Conservation (phyloP, 2,888 invertebrate genomes). For the Parnassius mnemosyne region DNA sequence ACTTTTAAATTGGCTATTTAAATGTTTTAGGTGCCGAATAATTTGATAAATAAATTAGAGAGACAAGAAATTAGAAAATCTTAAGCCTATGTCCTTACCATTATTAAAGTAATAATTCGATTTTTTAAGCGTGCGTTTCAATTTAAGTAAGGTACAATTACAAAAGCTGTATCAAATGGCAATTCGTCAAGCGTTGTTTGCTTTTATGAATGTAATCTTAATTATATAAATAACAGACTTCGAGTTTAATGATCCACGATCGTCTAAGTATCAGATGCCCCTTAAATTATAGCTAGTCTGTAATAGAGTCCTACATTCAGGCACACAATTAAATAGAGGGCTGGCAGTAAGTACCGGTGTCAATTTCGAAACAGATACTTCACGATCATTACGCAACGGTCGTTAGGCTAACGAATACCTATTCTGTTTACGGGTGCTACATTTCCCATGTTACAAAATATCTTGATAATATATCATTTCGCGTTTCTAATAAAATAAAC, state of each 20-base stretch:
- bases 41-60: too few species aligned
- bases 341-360: slow-evolving; percentile 59
- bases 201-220: slow-evolving; percentile 13
- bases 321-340: slow-evolving; percentile 59
- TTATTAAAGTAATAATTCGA: background rate
- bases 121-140: slow-evolving; percentile 10
- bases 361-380: slow-evolving; percentile 51
- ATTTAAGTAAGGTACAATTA: background rate
- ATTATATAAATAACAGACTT: slow-evolving; percentile 27
- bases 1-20: too few species aligned
- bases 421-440: slow-evolving; percentile 33
- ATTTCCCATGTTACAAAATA: slow-evolving; percentile 4
- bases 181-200: slow-evolving; percentile 14
- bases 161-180: slow-evolving; percentile 14
- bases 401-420: slow-evolving; percentile 61
- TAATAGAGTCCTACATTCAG: slow-evolving; percentile 46
- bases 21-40: too few species aligned
- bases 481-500: too few species aligned
- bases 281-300: slow-evolving; percentile 50
- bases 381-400: slow-evolving; percentile 47
- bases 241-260: slow-evolving; percentile 25
- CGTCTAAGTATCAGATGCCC: slow-evolving; percentile 45
- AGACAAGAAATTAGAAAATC: too few species aligned
- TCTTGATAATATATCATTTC: too few species aligned
- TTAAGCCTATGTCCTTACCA: too few species aligned